Base-by-base conservation (phyloP, 1,140 invertebrate species). In the Callitettix versicolor region DNA sequence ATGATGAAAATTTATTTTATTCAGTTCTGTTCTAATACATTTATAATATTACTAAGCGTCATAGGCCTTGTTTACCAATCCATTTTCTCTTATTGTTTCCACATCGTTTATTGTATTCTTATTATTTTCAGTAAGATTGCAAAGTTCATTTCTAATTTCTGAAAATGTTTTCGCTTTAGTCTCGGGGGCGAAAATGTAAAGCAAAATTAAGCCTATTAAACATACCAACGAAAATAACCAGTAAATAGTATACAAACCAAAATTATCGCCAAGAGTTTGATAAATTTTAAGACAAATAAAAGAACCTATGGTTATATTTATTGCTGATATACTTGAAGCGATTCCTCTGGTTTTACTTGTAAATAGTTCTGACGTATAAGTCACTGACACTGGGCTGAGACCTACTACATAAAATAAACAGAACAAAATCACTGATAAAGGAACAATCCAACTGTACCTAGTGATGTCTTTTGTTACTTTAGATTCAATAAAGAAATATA, bases 151-250 rank as follows among this genome's bases (percentile, higher is more conserved):
- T n/a, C n/a, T n/a, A n/a, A 75, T 73, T 30, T 72, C 67, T 1
- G 53, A 58, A 18, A 75, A 73, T 0, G 65, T 73, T 38, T 71
- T 72, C 24, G 69, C 69, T 53, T 73, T 75, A 1, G 73, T 76
- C 53, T 76, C 74, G 0, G 70, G 73, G n/a, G 74, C 61, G 33
- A 61, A 65, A 4, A 63, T 53, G 3, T 64, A 58, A 15, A 72
- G 67, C 50, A 71, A 70, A 5, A 70, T 3, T 5, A 26, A 40
- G 1, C 51, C 58, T 1, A 41, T 1, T 11, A 59, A 12, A 47
- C 55, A 50, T 18, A 59, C 48, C 33, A 46, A 3, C 0, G 53
- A 47, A 21, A 52, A 57, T 14, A 59, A 17, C 22, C 49, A 52
- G 0, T 42, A 55, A 38, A 38, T 40, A 42, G 21, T 30, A 33